Evolutionary conservation across 2,888 invertebrate species (phyloP).

Genomic region (Synergus gifuensis): DNA sequence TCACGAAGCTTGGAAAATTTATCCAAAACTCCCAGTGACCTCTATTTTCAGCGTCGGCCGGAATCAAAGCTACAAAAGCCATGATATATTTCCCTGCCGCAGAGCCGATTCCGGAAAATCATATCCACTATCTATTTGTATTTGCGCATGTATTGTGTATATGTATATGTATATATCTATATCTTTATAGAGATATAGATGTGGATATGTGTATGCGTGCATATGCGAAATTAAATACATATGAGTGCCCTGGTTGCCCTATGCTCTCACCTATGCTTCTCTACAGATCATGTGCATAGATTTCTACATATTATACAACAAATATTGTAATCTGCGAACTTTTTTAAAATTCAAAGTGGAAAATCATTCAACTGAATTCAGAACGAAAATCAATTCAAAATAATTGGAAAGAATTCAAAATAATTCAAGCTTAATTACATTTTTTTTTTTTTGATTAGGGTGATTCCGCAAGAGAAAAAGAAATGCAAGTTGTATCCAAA

Average conservation of each 20-base stretch:
- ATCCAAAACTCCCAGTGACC: constrained; percentile 15
- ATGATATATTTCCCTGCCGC: constrained; percentile 60
- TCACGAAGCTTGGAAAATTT: constrained; percentile 29
- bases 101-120: constrained; percentile 61
- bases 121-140: constrained; percentile 46
- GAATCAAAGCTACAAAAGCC: constrained; percentile 64
- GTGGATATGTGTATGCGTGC: too few species aligned
- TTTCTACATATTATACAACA: background rate
- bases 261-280: background rate
- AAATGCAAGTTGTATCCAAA: too few species aligned
- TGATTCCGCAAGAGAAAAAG: too few species aligned
- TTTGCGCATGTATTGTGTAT: too few species aligned
- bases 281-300: background rate
- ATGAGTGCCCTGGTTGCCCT: background rate
- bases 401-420: too few species aligned
- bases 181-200: background rate
- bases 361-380: too few species aligned
- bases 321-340: too few species aligned
- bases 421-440: too few species aligned
- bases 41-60: constrained; percentile 45
- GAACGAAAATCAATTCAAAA: too few species aligned
- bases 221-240: background rate
- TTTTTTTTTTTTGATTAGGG: too few species aligned
- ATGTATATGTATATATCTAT: background rate
- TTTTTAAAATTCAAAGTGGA: too few species aligned